These are phyloP conservation scores for Thinocorus orbignyianus DNA, from an alignment of 2,113 vertebrate species.

Conservation along the genomic window DNA sequence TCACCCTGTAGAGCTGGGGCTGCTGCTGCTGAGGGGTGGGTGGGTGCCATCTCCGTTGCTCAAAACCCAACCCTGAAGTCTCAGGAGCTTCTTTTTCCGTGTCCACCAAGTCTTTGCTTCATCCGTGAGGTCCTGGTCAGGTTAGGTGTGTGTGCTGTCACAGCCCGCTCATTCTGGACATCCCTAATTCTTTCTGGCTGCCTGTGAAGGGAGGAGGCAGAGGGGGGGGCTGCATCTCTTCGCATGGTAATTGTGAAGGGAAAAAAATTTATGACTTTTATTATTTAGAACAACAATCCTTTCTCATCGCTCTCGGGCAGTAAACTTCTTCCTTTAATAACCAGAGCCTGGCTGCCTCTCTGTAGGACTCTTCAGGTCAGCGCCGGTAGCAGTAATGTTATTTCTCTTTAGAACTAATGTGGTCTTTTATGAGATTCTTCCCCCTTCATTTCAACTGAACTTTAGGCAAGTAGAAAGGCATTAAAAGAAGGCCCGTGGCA, in stretches of 20 bases:
- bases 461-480: conserved; percentile 39
- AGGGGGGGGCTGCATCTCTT: neutral
- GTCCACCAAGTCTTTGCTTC: neutral
- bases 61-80: neutral
- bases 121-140: accelerated
- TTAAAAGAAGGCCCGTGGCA: conserved; percentile 32
- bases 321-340: conserved; percentile 63
- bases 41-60: neutral
- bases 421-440: conserved; percentile 38
- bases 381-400: conserved; percentile 10
- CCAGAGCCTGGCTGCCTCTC: conserved; percentile 10
- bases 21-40: neutral
- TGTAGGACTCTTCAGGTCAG: conserved; percentile 4
- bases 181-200: neutral
- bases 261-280: conserved; percentile 11
- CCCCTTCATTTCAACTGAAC: conserved; percentile 39
- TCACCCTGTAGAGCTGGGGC: neutral
- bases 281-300: conserved; percentile 48
- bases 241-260: neutral
- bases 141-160: neutral
- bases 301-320: conserved; percentile 26
- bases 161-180: neutral
- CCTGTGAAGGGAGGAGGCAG: neutral
- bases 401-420: conserved; percentile 57
- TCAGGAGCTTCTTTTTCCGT: neutral